phyloP scores from a whole-genome alignment of 2,888 invertebrate species.

The Nomada ferruginata region DNA sequence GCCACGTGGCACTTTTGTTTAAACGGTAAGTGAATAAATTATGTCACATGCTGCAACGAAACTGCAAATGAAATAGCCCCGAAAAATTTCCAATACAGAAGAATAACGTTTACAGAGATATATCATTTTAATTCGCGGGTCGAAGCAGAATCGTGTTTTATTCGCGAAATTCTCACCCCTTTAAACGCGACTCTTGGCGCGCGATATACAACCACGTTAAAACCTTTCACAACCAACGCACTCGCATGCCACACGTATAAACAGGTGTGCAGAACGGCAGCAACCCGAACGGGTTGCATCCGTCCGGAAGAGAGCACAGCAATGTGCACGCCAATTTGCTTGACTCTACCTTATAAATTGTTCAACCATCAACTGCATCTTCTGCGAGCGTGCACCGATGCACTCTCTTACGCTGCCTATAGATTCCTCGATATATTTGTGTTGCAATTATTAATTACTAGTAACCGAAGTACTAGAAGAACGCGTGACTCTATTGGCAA shows the following conservation, averaged over 20 bases:
- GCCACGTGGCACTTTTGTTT: slow-evolving; percentile 25
- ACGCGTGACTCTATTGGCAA: slow-evolving; percentile 10
- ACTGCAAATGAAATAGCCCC: background rate
- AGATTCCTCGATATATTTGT: background rate
- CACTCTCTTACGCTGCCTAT: background rate
- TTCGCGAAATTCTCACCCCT: background rate
- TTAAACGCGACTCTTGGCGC: slow-evolving; percentile 26
- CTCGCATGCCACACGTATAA: slow-evolving; percentile 35
- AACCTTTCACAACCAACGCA: slow-evolving; percentile 48
- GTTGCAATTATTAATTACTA: no score
- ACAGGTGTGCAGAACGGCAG: slow-evolving; percentile 59
- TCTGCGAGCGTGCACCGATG: background rate
- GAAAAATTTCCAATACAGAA: background rate
- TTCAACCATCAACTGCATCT: slow-evolving; percentile 3
- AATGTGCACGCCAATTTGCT: slow-evolving; percentile 44
- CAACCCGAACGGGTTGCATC: slow-evolving; percentile 44
- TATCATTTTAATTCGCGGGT: no score
- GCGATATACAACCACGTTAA: slow-evolving; percentile 38
- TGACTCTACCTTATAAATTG: slow-evolving; percentile 29
- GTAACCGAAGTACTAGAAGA: no score
- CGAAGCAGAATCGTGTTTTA: background rate
- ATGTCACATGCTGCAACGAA: slow-evolving; percentile 19
- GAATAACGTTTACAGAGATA: background rate
- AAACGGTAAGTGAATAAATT: background rate
- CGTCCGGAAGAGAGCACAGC: slow-evolving; percentile 54